Base-by-base conservation (phyloP, 2,113 vertebrate genomes). In the Brevimyrus niger region DNA sequence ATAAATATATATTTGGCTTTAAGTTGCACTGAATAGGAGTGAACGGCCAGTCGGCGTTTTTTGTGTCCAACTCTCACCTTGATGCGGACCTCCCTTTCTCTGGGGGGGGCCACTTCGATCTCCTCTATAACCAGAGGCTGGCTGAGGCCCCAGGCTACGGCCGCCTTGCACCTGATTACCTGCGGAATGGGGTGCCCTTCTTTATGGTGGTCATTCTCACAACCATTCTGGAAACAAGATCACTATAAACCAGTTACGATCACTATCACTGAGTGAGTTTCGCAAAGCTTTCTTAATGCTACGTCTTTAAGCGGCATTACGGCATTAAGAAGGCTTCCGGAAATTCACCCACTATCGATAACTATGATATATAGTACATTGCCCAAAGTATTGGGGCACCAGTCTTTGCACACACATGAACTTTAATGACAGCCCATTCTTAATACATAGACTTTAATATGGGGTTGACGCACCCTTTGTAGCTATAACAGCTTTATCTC, bases 111-210 rank as follows among this genome's bases (percentile, higher is more conserved):
- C 80, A 96, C 94, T 93, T 96, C 94, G 5, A 95, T 92, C 50
- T 96, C 94, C 55, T 96, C 96, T n/a, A 95, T 93, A 84, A 92
- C 94, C 85, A 97, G 92, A 0, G 93, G 93, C 88, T 95, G 95
- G 9, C 95, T 93, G 7, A 82, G 58, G 88, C 93, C 95, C 96
- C 96, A 96, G 10, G 95, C 23, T 42, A 97, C 90, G 86, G 95
- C 95, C 69, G 95, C 95, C 91, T 94, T 95, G 90, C 95, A 96
- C 90, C 93, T 96, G 89, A 96, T 97, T 88, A 96, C 94, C 95
- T 97, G 90, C 90, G 50, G 47, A 80, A 55, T 53, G 8, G n/a
- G 44, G 23, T 6, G 44, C 4, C 46, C 11, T 85, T 85, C n/a
- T 7, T 85, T 47, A 76, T 76, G 61, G 61, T n/a, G n/a, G 31